Evolutionary conservation across 2,888 invertebrate genomes (phyloP).

Genomic region (Furcula furcula): DNA sequence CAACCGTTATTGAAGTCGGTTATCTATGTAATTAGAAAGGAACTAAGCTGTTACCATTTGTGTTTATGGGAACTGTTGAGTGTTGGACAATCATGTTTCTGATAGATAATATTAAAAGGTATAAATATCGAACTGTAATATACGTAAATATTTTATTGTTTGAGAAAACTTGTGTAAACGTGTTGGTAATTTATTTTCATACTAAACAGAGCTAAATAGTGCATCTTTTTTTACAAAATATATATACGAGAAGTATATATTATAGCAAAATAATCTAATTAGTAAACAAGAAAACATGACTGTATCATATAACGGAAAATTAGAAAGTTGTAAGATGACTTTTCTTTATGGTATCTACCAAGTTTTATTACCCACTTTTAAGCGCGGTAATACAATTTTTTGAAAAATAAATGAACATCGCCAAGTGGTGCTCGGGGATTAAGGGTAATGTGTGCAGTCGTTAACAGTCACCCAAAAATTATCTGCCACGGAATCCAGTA

Average conservation of each 20-base stretch:
- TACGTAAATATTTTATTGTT: constrained; percentile 3
- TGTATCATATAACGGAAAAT: constrained; percentile 5
- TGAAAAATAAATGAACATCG: constrained; percentile 54
- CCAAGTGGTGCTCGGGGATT: constrained; percentile 46
- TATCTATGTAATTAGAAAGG: constrained; percentile 80
- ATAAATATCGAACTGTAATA: constrained; percentile 26
- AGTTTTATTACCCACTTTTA: constrained; percentile 24
- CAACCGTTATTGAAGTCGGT: constrained; percentile 76
- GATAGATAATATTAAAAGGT: constrained; percentile 50
- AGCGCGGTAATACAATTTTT: constrained; percentile 35
- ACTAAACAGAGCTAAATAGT: no score
- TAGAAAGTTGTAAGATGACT: constrained; percentile 2
- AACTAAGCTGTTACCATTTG: constrained; percentile 78
- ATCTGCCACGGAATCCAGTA: constrained; percentile 60
- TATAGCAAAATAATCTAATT: not conserved
- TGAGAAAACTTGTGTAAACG: no score
- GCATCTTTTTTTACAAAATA: no score
- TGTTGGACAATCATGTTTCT: constrained; percentile 49
- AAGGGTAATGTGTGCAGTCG: constrained; percentile 60
- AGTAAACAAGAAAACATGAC: no score
- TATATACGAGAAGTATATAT: no score
- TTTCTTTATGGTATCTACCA: constrained; percentile 6
- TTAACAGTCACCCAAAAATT: constrained; percentile 72
- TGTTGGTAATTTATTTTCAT: no score
- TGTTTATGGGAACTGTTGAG: constrained; percentile 73